Evolutionary conservation across 2,888 invertebrate species (phyloP), one percentile per base, ranked within the genome.

Genomic region (Phymatocera aterrima): DNA sequence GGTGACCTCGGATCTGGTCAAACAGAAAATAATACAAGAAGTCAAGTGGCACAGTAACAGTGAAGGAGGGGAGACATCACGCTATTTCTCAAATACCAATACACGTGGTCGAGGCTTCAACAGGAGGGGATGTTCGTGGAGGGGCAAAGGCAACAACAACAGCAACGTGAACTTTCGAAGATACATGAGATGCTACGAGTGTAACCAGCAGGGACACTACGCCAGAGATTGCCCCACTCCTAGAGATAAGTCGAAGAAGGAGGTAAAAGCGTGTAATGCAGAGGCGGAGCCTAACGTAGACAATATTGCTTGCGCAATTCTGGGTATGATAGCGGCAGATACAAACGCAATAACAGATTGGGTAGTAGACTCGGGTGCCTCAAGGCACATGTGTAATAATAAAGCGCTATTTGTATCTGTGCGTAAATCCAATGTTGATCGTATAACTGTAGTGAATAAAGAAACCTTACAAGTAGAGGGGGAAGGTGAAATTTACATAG

Each of bases 341-440:
- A 80, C 92, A 91, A 92, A 92, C 87, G 51, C 75, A 24, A 8
- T 43, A 18, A 86, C 72, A 84, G 87, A 75, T 91, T 92, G 86
- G 89, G 87, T 84, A 86, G 92, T 85, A n/a, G 85, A 85, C 78
- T 83, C 83, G 3, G 84, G 84, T 8, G 85, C 85, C 2, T 83
- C 84, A 10, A 81, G 79, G 77, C 85, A 85, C 60, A 85, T 86
- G 83, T 83, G 84, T 34, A 75, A 74, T 48, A 70, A 34, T 21
- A 43, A 5, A 15, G 28, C n/a, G 3, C 21, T 37, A 18, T 34
- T 54, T 2, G 24, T 15, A 40, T 8, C 37, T 60, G 4, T 77
- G 28, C 12, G 70, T 77, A 12, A 70, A 24, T 60, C 54, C 10
- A 40, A 54, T 1, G 54, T 61, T 31, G 64, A 43, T 6, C 46